Evolutionary conservation across 1,140 invertebrate species (phyloP).

Genomic region (Megalopta genalis): DNA sequence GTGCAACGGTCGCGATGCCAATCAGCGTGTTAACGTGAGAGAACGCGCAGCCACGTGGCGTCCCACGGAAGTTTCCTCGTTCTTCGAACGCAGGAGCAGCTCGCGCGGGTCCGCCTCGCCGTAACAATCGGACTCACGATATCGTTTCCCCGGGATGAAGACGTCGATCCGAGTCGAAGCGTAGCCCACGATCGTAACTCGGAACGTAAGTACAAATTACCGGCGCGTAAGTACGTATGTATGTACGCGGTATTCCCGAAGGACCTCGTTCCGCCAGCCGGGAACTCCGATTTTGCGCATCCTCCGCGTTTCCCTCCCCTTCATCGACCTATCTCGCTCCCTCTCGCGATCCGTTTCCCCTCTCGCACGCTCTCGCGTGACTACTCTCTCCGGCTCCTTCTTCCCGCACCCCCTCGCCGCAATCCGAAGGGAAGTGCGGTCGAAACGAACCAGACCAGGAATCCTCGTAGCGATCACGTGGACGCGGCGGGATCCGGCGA

Average conservation of each 20-base stretch:
- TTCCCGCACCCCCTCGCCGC: neutral
- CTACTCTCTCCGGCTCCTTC: neutral
- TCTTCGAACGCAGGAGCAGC: too few relatives aligned
- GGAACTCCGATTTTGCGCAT: neutral
- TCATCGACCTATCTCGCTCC: too few relatives aligned
- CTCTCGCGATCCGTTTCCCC: neutral
- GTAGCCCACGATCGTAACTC: too few relatives aligned
- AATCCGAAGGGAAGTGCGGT: neutral
- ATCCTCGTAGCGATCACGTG: slow-evolving; percentile 6
- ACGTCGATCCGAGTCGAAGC: too few relatives aligned
- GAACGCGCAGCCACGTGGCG: slow-evolving; percentile 29
- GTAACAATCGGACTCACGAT: neutral
- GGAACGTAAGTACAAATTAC: too few relatives aligned
- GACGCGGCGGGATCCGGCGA: slow-evolving; percentile 33
- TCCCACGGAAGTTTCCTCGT: neutral
- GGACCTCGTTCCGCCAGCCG: neutral
- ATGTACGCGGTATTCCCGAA: too few relatives aligned
- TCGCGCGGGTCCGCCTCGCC: neutral
- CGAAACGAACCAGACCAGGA: neutral
- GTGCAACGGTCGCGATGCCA: slow-evolving; percentile 39
- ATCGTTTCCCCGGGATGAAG: too few relatives aligned
- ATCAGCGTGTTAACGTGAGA: slow-evolving; percentile 39
- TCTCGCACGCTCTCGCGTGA: neutral
- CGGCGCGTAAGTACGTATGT: too few relatives aligned
- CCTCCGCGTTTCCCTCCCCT: neutral